Percentiles rank a stretch among this genome's conserved stretches.
Conservation (phyloP, 2,797 vertebrate species). For the Coregonus sp. region DNA sequence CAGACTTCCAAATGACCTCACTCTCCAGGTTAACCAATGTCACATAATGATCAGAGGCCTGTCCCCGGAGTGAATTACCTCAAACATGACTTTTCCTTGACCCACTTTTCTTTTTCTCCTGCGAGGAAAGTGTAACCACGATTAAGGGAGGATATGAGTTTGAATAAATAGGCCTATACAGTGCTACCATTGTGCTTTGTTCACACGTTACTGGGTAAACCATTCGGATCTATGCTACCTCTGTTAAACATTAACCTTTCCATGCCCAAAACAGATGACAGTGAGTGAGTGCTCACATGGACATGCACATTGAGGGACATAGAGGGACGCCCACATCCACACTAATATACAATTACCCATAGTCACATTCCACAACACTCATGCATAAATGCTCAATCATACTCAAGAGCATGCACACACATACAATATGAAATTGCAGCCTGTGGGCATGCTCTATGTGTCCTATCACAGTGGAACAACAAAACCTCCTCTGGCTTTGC, state of each 20-base stretch:
- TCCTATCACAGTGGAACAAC: conserved; percentile 25
- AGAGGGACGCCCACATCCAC: conserved; percentile 12
- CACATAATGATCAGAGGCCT: conserved; percentile 75
- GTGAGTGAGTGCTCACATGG: conserved; percentile 1
- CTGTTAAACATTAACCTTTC: conserved; percentile 79
- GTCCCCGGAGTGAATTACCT: conserved; percentile 76
- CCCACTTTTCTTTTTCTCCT: conserved; percentile 57
- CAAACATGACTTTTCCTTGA: conserved; percentile 82
- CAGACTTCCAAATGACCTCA: conserved; percentile 74
- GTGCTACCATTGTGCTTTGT: conserved; percentile 80
- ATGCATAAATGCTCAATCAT: background rate
- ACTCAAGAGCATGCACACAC: background rate
- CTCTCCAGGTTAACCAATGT: conserved; percentile 76
- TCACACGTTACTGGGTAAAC: conserved; percentile 70
- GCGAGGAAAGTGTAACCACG: conserved; percentile 71
- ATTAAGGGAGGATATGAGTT: conserved; percentile 80
- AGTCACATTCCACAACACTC: background rate
- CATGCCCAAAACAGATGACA: conserved; percentile 46
- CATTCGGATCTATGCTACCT: conserved; percentile 50
- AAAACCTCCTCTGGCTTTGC: conserved; percentile 42
- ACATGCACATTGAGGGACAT: conserved; percentile 24
- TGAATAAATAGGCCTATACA: conserved; percentile 80
- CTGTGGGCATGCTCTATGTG: conserved; percentile 36
- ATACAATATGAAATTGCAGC: conserved; percentile 33
- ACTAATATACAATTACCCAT: background rate